Conservation (phyloP, 2,888 invertebrate species). For the Apoda limacodes region DNA sequence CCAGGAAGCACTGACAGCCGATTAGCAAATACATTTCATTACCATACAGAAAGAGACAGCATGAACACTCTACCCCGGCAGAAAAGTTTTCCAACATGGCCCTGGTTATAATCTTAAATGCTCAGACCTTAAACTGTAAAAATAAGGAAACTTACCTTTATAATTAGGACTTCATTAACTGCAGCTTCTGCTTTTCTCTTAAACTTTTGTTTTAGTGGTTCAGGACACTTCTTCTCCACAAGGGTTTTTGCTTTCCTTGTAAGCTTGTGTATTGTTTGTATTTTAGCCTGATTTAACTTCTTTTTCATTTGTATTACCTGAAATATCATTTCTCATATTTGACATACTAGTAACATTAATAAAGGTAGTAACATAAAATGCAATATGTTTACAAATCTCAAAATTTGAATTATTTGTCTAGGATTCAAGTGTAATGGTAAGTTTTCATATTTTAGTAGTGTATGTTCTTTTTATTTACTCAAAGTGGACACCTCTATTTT, state of each 20-base stretch:
- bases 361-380: too few species aligned
- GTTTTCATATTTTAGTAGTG: too few species aligned
- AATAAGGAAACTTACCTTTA: too few species aligned
- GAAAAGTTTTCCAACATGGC: not conserved
- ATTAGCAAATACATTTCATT: too few species aligned
- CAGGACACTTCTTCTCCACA: conserved; percentile 43
- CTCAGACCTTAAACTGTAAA: not conserved
- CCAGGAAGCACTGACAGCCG: too few species aligned
- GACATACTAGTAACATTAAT: conserved; percentile 1
- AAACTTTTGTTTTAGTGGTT: conserved; percentile 41
- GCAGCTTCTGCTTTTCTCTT: conserved; percentile 52
- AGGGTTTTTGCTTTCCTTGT: conserved; percentile 56
- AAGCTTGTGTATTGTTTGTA: conserved; percentile 53
- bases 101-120: conserved; percentile 1
- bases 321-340: conserved; percentile 19
- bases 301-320: conserved; percentile 55
- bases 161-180: conserved; percentile 51
- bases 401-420: too few species aligned
- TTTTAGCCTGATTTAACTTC: conserved; percentile 52
- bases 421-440: too few species aligned
- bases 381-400: too few species aligned
- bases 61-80: too few species aligned
- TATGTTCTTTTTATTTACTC: too few species aligned
- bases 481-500: too few species aligned
- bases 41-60: too few species aligned